Evolutionary conservation across 2,113 vertebrate genomes (phyloP), one percentile per base, ranked within the genome.

Genomic region (Actinemys pallida): DNA sequence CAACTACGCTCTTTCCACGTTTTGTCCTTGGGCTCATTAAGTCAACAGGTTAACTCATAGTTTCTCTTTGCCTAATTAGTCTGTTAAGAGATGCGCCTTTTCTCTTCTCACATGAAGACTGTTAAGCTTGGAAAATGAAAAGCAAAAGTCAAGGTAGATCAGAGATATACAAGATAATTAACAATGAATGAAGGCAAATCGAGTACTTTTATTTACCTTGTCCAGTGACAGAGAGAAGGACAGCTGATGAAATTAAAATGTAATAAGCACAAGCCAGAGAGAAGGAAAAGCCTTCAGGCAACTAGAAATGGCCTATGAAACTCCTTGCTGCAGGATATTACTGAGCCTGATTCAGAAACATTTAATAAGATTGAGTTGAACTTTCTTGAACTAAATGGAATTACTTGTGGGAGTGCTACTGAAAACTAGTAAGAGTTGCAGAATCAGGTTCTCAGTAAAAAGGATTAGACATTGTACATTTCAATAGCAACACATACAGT

Each of bases 211-310:
- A 90, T 89, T 86, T 91, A 62, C 83, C 95, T 95, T 93, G 35
- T 54, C 84, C 92, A 90, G 83, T 87, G 83, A 90, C 2, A 2
- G 83, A 93, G 53, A 93, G 59, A 56, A 95, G 57, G 62, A 84
- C 4, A 86, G 39, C 6, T 89, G 47, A 83, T 93, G 90, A 96
- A 95, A 92, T 72, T 76, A 94, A 81, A 83, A 16, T 50, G 27
- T 45, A 69, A 53, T 39, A 83, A 83, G 78, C 53, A 69, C 49
- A 93, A 93, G 76, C 92, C 1, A 89, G 57, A 89, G 69, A 95
- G 72, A 95, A 59, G 8, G 86, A 87, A 96, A 93, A 91, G 96
- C 85, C 95, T 94, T 79, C 87, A 93, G 35, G 93, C 47, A 94
- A 93, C 0, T 88, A 1, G 78, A 95, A 95, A 53, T 78, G 96